Evolutionary conservation across 2,888 invertebrate genomes (phyloP).

Genomic region (Adineta ricciae): DNA sequence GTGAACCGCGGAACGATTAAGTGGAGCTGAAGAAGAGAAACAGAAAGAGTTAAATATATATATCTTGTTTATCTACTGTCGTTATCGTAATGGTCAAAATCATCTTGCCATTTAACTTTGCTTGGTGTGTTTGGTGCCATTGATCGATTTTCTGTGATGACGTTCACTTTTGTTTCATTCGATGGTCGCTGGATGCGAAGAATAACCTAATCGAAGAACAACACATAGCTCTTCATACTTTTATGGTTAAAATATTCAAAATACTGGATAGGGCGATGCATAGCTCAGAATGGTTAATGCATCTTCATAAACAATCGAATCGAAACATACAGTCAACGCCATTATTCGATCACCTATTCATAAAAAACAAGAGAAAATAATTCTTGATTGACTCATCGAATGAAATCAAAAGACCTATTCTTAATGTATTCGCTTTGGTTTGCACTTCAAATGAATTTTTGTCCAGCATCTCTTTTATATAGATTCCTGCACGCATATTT

Average conservation of each 20-base stretch:
- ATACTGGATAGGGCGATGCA: conserved; percentile 67
- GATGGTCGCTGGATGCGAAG: conserved; percentile 9
- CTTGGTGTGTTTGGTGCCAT: background rate
- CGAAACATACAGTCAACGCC: conserved; percentile 73
- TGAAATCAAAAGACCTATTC: background rate
- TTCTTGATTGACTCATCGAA: background rate
- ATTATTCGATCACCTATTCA: conserved; percentile 72
- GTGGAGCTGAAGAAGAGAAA: background rate
- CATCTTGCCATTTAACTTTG: conserved; percentile 9
- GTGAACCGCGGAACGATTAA: background rate
- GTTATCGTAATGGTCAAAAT: conserved; percentile 17
- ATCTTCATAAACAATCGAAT: conserved; percentile 78
- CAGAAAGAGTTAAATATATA: background rate
- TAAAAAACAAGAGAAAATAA: conserved; percentile 24
- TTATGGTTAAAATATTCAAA: background rate
- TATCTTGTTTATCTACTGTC: background rate
- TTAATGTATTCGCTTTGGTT: background rate
- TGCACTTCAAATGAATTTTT: conserved; percentile 61
- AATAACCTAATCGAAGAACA: background rate
- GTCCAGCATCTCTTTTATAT: conserved; percentile 71
- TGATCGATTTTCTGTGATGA: background rate
- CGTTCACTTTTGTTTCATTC: background rate
- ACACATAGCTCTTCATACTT: no score
- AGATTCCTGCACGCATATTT: conserved; percentile 80
- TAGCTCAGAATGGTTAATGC: conserved; percentile 77